Conservation (phyloP, 1,140 invertebrate species). For the Augochlora pura region DNA sequence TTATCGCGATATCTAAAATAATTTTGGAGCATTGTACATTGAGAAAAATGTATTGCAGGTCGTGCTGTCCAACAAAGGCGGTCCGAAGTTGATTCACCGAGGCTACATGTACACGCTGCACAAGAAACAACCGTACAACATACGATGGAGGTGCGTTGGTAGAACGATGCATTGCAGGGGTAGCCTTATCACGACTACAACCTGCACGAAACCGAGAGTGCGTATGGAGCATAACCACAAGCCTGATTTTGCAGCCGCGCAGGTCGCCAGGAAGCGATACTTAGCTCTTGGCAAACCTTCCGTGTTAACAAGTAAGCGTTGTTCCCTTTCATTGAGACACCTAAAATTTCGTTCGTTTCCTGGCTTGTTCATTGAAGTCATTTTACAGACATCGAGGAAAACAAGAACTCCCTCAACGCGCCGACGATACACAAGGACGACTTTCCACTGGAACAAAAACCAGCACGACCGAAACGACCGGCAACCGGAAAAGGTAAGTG, state of each 20-base stretch:
- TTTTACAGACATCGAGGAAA: background rate
- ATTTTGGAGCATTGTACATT: background rate
- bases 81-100: conserved; percentile 77
- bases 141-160: conserved; percentile 78
- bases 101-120: conserved; percentile 79
- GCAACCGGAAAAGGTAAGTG: conserved; percentile 19
- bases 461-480: background rate
- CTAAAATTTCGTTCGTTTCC: background rate
- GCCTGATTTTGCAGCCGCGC: conserved; percentile 74
- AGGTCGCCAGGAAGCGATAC: conserved; percentile 72
- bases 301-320: conserved; percentile 56
- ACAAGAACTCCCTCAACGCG: background rate
- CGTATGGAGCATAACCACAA: conserved; percentile 77
- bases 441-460: background rate
- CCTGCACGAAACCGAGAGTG: conserved; percentile 69
- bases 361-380: background rate
- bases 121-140: conserved; percentile 73
- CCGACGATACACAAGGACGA: background rate
- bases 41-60: conserved; percentile 53
- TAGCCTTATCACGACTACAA: conserved; percentile 74
- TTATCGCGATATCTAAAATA: background rate
- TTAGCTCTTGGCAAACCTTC: conserved; percentile 64
- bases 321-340: background rate
- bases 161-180: conserved; percentile 76
- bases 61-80: conserved; percentile 77